Evolutionary conservation across 2,113 vertebrate genomes (phyloP).

Genomic region (Pyxicephalus adspersus): DNA sequence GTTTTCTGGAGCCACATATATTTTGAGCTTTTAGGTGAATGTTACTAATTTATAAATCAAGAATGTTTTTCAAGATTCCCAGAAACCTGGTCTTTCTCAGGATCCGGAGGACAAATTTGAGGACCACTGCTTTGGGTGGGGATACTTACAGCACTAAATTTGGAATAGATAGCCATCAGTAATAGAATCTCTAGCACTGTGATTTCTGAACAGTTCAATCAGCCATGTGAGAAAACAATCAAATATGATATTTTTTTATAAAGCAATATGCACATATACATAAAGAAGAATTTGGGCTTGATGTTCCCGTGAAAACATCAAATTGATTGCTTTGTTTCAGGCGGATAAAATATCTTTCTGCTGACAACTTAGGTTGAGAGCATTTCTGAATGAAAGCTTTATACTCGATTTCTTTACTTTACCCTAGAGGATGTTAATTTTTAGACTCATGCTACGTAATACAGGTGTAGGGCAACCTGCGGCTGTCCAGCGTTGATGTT

Average conservation of each 20-base stretch:
- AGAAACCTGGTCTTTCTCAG: slow-evolving; percentile 27
- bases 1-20: neutral
- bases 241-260: slow-evolving; percentile 14
- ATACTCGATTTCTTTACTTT: slow-evolving; percentile 79
- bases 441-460: slow-evolving; percentile 63
- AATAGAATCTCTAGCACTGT: slow-evolving; percentile 39
- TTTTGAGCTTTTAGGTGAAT: slow-evolving; percentile 10
- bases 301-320: slow-evolving; percentile 17
- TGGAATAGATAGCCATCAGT: slow-evolving; percentile 54
- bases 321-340: neutral
- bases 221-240: slow-evolving; percentile 53
- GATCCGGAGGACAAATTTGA: slow-evolving; percentile 14
- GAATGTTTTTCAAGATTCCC: slow-evolving; percentile 22
- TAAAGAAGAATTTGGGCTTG: slow-evolving; percentile 1
- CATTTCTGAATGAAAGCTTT: slow-evolving; percentile 81
- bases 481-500: slow-evolving; percentile 7
- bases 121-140: slow-evolving; percentile 20
- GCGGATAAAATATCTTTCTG: slow-evolving; percentile 72
- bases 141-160: slow-evolving; percentile 28
- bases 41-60: slow-evolving; percentile 10
- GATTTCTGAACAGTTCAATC: slow-evolving; percentile 55
- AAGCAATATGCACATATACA: slow-evolving; percentile 49
- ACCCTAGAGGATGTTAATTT: slow-evolving; percentile 84
- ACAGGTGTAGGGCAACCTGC: slow-evolving; percentile 7
- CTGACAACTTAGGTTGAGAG: slow-evolving; percentile 82